Conservation (phyloP, 2,113 vertebrate genomes). For the Clarias macrocephalus region DNA sequence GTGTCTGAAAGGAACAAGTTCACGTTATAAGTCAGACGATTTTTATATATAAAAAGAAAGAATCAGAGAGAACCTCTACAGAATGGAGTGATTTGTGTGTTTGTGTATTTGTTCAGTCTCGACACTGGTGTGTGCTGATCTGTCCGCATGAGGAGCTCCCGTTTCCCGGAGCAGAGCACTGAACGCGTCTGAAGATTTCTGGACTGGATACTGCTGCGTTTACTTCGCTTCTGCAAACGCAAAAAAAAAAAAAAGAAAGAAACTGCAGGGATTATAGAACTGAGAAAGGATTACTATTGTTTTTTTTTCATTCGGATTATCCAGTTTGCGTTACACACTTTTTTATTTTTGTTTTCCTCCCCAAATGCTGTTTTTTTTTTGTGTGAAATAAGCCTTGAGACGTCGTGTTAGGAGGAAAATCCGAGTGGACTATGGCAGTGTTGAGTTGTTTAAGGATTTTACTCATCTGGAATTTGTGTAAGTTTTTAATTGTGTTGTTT, state of each 20-base stretch:
- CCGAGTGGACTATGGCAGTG: constrained; percentile 21
- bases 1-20: neutral
- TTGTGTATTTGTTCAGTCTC: neutral
- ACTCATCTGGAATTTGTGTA: constrained; percentile 28
- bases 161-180: neutral
- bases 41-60: too few species aligned
- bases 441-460: constrained; percentile 24
- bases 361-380: neutral
- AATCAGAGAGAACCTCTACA: neutral
- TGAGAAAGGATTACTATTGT: neutral
- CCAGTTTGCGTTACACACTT: neutral
- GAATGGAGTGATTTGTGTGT: neutral
- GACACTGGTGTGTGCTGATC: neutral
- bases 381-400: neutral
- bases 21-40: neutral
- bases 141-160: too few species aligned
- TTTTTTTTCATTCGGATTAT: neutral
- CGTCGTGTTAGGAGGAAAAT: neutral
- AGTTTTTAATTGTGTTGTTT: constrained; percentile 26
- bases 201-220: neutral
- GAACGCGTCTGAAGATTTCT: neutral
- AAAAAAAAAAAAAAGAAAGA: neutral
- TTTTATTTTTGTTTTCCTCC: neutral
- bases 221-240: neutral
- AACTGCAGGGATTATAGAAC: neutral